Conservation (phyloP, 2,797 vertebrate species). For the Thripadectes ignobilis region DNA sequence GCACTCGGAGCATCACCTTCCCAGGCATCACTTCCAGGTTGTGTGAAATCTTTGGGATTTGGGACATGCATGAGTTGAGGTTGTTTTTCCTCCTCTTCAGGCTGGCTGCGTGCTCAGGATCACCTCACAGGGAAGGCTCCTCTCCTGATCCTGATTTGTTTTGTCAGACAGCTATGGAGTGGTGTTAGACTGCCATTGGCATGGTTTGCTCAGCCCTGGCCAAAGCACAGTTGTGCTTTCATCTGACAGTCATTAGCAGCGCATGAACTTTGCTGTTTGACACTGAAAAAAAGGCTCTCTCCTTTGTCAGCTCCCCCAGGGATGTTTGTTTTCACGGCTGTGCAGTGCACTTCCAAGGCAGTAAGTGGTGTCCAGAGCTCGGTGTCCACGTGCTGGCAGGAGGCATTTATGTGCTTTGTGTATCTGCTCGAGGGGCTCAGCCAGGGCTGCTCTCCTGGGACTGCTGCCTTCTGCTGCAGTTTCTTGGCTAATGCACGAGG, state of each 20-base stretch:
- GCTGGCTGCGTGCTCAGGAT: accelerated
- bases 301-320: neutral
- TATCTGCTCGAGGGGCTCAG: neutral
- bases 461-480: neutral
- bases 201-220: neutral
- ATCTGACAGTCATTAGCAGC: neutral
- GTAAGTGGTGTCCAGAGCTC: neutral
- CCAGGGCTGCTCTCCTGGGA: neutral
- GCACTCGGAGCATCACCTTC: neutral
- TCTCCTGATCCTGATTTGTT: neutral
- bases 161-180: neutral
- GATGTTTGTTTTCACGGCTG: neutral
- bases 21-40: neutral
- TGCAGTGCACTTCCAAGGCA: neutral
- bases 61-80: neutral
- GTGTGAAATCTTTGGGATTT: neutral
- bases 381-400: neutral
- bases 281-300: neutral
- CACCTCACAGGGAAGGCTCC: neutral
- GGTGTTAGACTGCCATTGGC: neutral
- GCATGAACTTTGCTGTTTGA: neutral
- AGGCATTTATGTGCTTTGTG: accelerated
- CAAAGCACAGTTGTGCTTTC: neutral
- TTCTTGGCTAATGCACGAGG: neutral
- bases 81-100: neutral